Conservation (phyloP, 2,113 vertebrate species). For the Ictidomys tridecemlineatus region DNA sequence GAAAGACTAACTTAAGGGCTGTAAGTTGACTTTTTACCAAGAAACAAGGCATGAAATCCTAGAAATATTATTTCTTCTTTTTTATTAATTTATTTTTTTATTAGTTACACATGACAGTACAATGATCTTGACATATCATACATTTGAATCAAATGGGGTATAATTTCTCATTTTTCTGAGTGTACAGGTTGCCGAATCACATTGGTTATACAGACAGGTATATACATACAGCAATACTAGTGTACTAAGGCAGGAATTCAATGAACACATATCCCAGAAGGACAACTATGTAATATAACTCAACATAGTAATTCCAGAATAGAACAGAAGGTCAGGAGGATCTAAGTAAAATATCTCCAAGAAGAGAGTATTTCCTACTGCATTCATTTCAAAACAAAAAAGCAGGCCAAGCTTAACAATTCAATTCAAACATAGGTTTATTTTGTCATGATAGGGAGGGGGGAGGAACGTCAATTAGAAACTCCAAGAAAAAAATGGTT, state of each 20-base stretch:
- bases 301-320: not conserved
- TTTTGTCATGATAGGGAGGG: conserved; percentile 20
- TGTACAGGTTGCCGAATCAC: too few species aligned
- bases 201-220: too few species aligned
- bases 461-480: conserved; percentile 40
- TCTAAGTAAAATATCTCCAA: conserved; percentile 17
- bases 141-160: too few species aligned
- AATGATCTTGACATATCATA: too few species aligned
- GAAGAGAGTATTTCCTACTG: conserved; percentile 9
- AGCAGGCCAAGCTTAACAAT: conserved; percentile 27
- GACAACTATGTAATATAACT: not conserved
- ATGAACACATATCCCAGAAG: not conserved
- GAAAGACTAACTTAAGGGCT: not conserved
- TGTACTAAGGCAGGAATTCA: not conserved
- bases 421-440: conserved; percentile 55
- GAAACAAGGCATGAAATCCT: not conserved
- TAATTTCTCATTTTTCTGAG: too few species aligned
- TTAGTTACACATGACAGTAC: too few species aligned
- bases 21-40: not conserved
- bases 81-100: too few species aligned
- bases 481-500: conserved; percentile 34
- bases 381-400: conserved; percentile 56
- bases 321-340: not conserved
- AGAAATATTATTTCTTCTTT: not conserved
- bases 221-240: too few species aligned